Conservation (phyloP, 2,113 vertebrate genomes). For the Petromus typicus region DNA sequence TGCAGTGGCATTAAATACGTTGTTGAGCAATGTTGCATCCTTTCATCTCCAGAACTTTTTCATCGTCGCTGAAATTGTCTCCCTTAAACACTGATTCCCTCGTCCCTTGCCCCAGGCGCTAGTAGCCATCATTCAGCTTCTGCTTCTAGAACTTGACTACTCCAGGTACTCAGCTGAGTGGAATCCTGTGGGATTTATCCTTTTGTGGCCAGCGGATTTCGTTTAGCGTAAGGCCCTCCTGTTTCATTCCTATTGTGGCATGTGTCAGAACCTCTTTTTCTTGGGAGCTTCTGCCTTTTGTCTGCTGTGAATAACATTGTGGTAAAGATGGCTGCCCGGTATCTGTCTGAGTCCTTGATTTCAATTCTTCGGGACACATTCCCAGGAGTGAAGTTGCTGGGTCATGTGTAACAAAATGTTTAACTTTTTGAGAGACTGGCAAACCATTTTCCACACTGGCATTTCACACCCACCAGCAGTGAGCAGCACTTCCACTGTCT, state of each 20-base stretch:
- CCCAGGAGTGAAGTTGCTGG: not conserved
- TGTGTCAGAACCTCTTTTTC: not conserved
- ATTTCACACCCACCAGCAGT: not conserved
- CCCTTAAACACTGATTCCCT: not conserved
- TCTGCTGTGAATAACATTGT: not conserved
- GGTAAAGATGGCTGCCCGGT: not conserved
- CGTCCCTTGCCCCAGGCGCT: rapidly evolving
- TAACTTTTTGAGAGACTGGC: not conserved
- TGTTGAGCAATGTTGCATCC: not conserved
- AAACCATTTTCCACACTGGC: not conserved
- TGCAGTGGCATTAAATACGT: not conserved
- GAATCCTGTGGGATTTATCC: not conserved
- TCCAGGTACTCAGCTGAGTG: no score
- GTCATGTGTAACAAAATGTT: not conserved
- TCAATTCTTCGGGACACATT: not conserved
- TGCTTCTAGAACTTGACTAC: no score
- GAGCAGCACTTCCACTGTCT: not conserved
- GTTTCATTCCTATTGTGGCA: not conserved
- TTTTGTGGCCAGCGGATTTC: not conserved
- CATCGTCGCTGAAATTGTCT: not conserved
- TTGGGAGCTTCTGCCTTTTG: not conserved
- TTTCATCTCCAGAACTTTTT: not conserved
- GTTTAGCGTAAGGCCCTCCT: not conserved
- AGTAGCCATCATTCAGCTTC: not conserved
- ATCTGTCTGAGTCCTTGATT: not conserved